A percentile compares a stretch with the other conserved stretches of the same genome.
These are phyloP conservation scores for Cheilosia vernalis DNA, from an alignment of 2,888 invertebrate genomes.

Conservation along the genomic window DNA sequence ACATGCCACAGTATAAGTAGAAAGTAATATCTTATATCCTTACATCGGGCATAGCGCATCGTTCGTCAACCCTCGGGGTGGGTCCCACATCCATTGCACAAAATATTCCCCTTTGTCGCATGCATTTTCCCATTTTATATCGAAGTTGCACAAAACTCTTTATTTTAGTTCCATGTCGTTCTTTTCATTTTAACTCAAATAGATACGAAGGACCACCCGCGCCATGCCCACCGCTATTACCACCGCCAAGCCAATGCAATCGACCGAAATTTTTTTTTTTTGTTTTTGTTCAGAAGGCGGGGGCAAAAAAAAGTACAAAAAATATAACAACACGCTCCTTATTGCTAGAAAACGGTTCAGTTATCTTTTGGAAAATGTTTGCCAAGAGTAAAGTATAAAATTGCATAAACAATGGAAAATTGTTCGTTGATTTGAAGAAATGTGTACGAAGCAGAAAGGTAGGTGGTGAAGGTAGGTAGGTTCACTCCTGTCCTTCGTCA, in stretches of 20 bases:
- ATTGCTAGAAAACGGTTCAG: slow-evolving; percentile 72
- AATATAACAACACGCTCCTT: slow-evolving; percentile 57
- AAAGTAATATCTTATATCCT: slow-evolving; percentile 70
- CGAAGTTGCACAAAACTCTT: slow-evolving; percentile 53
- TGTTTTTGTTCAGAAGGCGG: slow-evolving; percentile 25
- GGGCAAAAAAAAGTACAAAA: slow-evolving; percentile 19
- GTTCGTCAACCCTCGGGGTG: slow-evolving; percentile 45
- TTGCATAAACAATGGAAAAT: slow-evolving; percentile 75
- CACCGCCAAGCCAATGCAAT: slow-evolving; percentile 51
- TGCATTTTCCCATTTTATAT: slow-evolving; percentile 43
- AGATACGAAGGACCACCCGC: slow-evolving; percentile 34
- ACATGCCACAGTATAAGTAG: slow-evolving; percentile 69
- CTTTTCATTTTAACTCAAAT: slow-evolving; percentile 62
- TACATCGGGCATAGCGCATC: slow-evolving; percentile 48
- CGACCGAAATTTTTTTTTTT: slow-evolving; percentile 52
- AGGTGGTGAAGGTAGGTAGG: slow-evolving; percentile 1
- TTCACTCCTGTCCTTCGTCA: slow-evolving; percentile 58
- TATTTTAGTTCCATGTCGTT: slow-evolving; percentile 54
- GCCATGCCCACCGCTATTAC: not conserved
- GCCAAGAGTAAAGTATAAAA: slow-evolving; percentile 72
- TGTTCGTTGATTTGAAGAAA: slow-evolving; percentile 68
- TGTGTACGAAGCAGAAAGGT: slow-evolving; percentile 14
- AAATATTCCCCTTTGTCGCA: slow-evolving; percentile 13
- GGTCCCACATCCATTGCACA: slow-evolving; percentile 4
- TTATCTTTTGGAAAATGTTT: slow-evolving; percentile 74